Evolutionary conservation across 2,113 vertebrate species (phyloP), one percentile per base, ranked within the genome.

Genomic region (Clarias gariepinus): DNA sequence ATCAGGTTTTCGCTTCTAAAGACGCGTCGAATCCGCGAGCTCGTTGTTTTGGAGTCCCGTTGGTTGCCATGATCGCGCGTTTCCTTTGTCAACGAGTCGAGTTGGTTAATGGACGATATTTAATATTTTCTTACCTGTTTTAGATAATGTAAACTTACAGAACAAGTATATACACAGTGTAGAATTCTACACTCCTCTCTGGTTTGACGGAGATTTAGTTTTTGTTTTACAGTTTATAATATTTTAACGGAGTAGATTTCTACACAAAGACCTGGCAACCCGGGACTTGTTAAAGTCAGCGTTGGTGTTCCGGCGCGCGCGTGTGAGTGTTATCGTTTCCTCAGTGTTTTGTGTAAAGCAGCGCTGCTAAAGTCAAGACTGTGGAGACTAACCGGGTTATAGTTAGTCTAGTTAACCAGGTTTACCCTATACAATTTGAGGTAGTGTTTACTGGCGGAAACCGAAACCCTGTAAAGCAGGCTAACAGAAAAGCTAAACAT

Each of bases 271-370:
- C 47, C 3, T 80, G 84, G 84, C 84, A 86, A 86, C 84, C 53
- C 28, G 1, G 1, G 1, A 0, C 66, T 73, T 15, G 18, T 68
- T 60, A 82, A 78, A 68, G 82, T 82, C 74, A 83, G 68, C 69
- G 73, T 76, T 36, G 81, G 85, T 79, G 69, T 89, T 85, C 47
- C 69, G 58, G 84, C 71, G 58, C n/a, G 11, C 7, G 84, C 68
- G 82, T 68, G 89, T 87, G 89, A 90, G 90, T 91, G 85, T 36
- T 68, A 30, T 66, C 76, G 63, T 81, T 47, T 89, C 25, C 16
- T 63, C 52, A 4, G 15, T 9, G 41, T 66, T 86, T 74, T 13
- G 21, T 80, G 53, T 23, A 30, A 28, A 30, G 0, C 69, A 74
- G 2, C 47, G 7, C 7, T 47, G 28, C 16, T 30, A 23, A 47